Conservation (phyloP, 2,113 vertebrate genomes). For the Ivindomyrus marchei region DNA sequence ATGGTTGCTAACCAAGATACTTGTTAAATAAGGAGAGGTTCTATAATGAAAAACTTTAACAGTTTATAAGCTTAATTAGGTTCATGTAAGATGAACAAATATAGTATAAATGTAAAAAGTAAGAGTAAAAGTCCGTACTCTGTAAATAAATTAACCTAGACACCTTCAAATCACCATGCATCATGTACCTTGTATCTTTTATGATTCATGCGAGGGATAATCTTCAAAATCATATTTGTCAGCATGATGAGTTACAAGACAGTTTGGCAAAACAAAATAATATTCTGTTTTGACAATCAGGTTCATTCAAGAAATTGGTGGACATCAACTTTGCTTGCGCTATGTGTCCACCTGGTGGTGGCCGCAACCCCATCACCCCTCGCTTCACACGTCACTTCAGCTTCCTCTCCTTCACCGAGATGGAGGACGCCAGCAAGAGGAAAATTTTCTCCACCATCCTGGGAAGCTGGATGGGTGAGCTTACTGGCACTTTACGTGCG, state of each 20-base stretch:
- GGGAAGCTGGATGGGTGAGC: slow-evolving; percentile 79
- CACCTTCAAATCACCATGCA: neutral
- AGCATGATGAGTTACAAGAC: neutral
- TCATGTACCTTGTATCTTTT: neutral
- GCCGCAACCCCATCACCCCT: slow-evolving; percentile 73
- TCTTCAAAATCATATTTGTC: neutral
- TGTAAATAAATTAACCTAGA: neutral
- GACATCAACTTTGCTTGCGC: slow-evolving; percentile 86
- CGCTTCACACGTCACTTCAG: slow-evolving; percentile 82
- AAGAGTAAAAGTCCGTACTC: neutral
- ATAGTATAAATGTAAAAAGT: slow-evolving; percentile 1
- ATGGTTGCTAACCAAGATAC: neutral
- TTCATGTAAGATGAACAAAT: neutral
- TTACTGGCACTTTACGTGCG: neutral
- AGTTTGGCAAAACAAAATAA: neutral
- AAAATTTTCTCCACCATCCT: slow-evolving; percentile 83
- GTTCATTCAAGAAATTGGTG: slow-evolving; percentile 75
- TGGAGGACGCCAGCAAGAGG: slow-evolving; percentile 78
- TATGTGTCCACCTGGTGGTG: slow-evolving; percentile 84
- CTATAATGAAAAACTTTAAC: neutral
- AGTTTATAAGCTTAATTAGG: neutral
- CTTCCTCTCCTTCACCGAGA: slow-evolving; percentile 77
- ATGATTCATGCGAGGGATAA: neutral
- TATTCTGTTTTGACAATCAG: slow-evolving; percentile 42
- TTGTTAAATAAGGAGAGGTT: neutral